Evolutionary conservation across 37 sponge, comb jelly and placozoan species (phyloP).

Genomic region (Axinella damicornis): DNA sequence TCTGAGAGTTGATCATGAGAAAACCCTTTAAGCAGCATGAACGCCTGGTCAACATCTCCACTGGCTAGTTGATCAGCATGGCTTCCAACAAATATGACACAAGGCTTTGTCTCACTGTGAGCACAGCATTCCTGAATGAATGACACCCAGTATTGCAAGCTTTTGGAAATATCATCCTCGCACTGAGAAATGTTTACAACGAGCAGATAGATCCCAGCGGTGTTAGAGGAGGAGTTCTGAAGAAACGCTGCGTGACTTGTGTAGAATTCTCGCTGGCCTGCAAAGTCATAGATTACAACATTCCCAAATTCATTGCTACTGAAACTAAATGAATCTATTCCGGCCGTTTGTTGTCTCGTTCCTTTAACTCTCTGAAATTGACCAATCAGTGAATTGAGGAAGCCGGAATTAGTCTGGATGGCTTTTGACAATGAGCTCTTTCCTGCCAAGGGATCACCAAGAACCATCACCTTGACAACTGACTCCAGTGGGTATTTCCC

Average conservation of each 20-base stretch:
- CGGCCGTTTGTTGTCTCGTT: conserved; percentile 18
- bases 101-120: not conserved
- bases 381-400: not conserved
- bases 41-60: not conserved
- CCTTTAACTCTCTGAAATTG: not conserved
- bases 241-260: conserved; percentile 24
- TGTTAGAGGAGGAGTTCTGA: not conserved
- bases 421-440: conserved; percentile 47
- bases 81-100: conserved; percentile 34
- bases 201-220: conserved; percentile 9
- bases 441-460: conserved; percentile 31
- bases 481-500: not conserved
- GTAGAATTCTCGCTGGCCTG: conserved; percentile 43
- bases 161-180: conserved; percentile 8
- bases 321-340: conserved; percentile 9
- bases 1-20: not conserved
- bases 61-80: conserved; percentile 6
- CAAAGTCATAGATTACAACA: conserved; percentile 42
- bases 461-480: conserved; percentile 3
- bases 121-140: conserved; percentile 4
- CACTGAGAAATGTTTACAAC: conserved; percentile 25
- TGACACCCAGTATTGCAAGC: conserved; percentile 24
- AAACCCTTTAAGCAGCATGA: not conserved
- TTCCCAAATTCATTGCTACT: conserved; percentile 23
- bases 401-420: not conserved